Conservation (phyloP, 2,797 vertebrate genomes). For the Mus caroli region DNA sequence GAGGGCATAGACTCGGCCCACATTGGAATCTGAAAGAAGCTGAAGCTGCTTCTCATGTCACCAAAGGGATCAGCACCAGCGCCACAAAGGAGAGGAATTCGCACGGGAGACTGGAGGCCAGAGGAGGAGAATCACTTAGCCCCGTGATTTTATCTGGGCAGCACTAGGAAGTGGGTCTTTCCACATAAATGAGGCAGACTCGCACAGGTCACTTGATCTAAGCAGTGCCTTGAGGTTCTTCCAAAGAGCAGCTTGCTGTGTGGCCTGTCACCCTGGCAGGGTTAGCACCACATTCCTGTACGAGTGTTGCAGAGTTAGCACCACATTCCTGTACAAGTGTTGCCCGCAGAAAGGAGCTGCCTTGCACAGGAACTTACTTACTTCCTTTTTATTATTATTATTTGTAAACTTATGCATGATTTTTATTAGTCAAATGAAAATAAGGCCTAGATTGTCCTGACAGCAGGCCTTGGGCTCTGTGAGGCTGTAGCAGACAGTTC, state of each 20-base stretch:
- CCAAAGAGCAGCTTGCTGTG: background rate
- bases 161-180: background rate
- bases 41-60: background rate
- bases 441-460: background rate
- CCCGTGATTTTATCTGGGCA: background rate
- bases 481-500: background rate
- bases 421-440: background rate
- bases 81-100: background rate
- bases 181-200: background rate
- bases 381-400: background rate
- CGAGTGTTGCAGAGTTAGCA: background rate
- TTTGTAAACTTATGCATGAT: background rate
- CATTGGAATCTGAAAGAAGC: background rate
- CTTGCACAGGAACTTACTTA: background rate
- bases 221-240: background rate
- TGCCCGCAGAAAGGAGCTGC: background rate
- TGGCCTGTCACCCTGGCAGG: background rate
- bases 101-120: background rate
- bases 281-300: background rate
- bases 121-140: background rate
- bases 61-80: background rate
- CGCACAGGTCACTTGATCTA: background rate
- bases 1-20: no score
- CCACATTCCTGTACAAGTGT: background rate
- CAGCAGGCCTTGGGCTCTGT: background rate